Percentiles rank a stretch among this genome's conserved stretches.
These are phyloP conservation scores for Cetonia aurata DNA, from an alignment of 2,888 invertebrate genomes.

Conservation along the genomic window DNA sequence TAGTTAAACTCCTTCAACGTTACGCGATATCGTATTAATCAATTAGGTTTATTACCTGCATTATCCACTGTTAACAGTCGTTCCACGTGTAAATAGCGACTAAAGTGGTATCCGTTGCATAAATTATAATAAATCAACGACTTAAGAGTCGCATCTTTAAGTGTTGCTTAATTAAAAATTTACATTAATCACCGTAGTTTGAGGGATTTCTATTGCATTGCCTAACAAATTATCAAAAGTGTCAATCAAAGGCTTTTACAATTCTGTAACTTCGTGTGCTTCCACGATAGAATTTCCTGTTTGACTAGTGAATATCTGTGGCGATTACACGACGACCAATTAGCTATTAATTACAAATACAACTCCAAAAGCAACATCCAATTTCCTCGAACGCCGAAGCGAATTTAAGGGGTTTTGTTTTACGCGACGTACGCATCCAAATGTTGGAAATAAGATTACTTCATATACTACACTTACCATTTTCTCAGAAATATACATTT, in stretches of 20 bases:
- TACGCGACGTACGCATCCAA: too few relatives aligned
- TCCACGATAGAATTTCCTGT: too few relatives aligned
- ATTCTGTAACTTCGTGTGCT: too few relatives aligned
- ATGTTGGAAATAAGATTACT: too few relatives aligned
- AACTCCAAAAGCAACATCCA: too few relatives aligned
- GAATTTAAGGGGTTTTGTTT: too few relatives aligned
- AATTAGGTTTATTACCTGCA: slow-evolving; percentile 34
- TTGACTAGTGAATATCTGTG: too few relatives aligned
- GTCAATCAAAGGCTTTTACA: not conserved
- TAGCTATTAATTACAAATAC: too few relatives aligned
- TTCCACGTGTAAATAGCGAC: slow-evolving; percentile 24
- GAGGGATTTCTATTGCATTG: not conserved
- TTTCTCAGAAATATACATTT: not conserved
- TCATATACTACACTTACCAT: too few relatives aligned
- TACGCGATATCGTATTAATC: slow-evolving; percentile 33
- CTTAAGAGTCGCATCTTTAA: slow-evolving; percentile 27
- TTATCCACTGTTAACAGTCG: slow-evolving; percentile 28
- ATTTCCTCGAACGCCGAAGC: too few relatives aligned
- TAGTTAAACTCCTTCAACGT: slow-evolving; percentile 25
- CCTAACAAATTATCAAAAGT: slow-evolving; percentile 4
- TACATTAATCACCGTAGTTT: not conserved
- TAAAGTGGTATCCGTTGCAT: slow-evolving; percentile 22
- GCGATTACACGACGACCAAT: too few relatives aligned
- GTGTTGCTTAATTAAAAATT: slow-evolving; percentile 20
- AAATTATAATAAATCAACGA: slow-evolving; percentile 33